Base-by-base conservation (phyloP, 2,797 vertebrate genomes). In the Pterois miles region DNA sequence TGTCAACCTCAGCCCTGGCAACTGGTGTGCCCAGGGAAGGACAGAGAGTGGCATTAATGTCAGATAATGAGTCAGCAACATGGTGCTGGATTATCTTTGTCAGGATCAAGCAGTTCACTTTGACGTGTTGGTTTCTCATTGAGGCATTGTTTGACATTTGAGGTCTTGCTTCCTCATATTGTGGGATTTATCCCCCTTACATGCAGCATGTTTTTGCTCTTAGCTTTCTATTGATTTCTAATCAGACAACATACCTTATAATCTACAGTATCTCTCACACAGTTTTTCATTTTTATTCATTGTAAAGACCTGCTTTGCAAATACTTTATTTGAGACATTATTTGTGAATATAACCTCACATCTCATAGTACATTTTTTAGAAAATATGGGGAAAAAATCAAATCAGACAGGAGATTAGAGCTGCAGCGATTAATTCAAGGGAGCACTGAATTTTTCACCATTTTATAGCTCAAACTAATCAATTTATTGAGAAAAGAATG, bases 1-100 rank as follows among this genome's bases (percentile, higher is more conserved):
- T 95, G 93, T 94, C 96, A 97, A 96, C 96, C 96, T 95, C 95
- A 84, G 83, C 76, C 76, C 78, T 74, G 95, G 87, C 97, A 98
- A 97, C 96, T 97, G 97, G 92, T 73, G 89, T 88, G 90, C 81
- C 91, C 88, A 90, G 80, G 71, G 90, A 95, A 94, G 91, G 92
- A 94, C 91, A 89, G 83, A 86, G 82, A 66, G 78, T 36, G 87
- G 90, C 88, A 92, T 93, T 90, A 88, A 93, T 90, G 83, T 85
- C 83, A 78, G 79, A 62, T 87, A 85, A 93, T 93, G 93, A 93
- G 87, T 92, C 91, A 92, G 90, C 89, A 91, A 20, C 88, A 76
- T 12, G 58, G 62, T 58, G 40, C 66, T 8, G 50, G 65, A 69
- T 58, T 59, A 20, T 74, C 80, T 74, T 75, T 71, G 78, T 70